Base-by-base conservation (phyloP, 2,888 invertebrate species). In the Lepidocyrtinus sp. region DNA sequence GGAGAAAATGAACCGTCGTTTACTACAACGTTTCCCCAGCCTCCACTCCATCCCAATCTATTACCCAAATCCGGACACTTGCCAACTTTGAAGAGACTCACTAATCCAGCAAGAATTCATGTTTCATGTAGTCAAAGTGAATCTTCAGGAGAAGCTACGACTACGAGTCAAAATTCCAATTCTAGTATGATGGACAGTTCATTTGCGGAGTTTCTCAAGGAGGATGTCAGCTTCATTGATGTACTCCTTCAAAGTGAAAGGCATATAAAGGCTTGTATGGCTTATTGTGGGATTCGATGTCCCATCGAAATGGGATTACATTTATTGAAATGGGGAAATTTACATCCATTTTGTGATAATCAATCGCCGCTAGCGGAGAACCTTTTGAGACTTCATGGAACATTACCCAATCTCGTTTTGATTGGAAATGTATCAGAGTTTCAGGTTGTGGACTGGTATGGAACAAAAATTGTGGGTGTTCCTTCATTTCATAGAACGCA, bases 1-100 rank as follows among this genome's bases (percentile, higher is more conserved):
- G 83, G 83, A 50, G 81, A 81, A 76, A 81, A 73, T n/a, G 83
- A 83, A 22, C 45, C 72, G 25, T 73, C 83, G 1, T 64, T 64
- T n/a, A 24, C 78, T 1, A 50, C 73, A 12, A 15, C 19, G 15
- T 59, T 83, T n/a, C 83, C 83, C 0, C 83, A 83, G 46, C 81
- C 79, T 0, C 81, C 81, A 1, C 15, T 83, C 1, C 81, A 78
- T 61, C 68, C 74, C 9, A 74, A 70, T 36, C 12, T 79, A 7
- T 64, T 83, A n/a, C 75, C 77, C 12, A 63, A 75, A 46, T 63
- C 69, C 24, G 61, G 45, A 7, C 15, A 46, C 3, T 68, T 22
- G 7, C 9, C n/a, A 15, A 62, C 72, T 5, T 50, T 81, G 12
- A 78, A 76, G 12, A 21, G 70, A 55, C 50, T 83, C 62, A 61